phyloP scores from a whole-genome alignment of 2,888 invertebrate species.

The Halictus ligatus region DNA sequence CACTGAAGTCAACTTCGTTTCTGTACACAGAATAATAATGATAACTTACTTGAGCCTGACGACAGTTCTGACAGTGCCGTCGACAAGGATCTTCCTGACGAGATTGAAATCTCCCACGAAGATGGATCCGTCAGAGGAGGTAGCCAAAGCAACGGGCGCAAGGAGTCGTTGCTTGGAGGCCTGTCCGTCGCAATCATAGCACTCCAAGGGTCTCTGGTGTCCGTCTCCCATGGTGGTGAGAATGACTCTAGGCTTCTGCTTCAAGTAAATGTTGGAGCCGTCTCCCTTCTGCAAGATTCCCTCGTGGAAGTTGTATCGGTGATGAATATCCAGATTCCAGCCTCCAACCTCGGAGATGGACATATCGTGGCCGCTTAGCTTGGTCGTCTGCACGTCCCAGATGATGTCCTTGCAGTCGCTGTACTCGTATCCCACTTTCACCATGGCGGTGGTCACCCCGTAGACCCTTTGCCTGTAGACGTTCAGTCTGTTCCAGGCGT shows the following conservation, averaged over 20 bases:
- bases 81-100: constrained; percentile 93
- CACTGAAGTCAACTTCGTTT: too few species aligned
- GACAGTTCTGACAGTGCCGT: constrained; percentile 92
- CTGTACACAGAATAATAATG: too few species aligned
- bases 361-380: constrained; percentile 98
- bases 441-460: constrained; percentile 97
- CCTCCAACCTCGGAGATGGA: constrained; percentile 98
- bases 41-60: constrained; percentile 91
- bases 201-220: constrained; percentile 94
- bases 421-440: constrained; percentile 98
- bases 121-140: constrained; percentile 96
- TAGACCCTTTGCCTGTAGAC: constrained; percentile 98
- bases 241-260: constrained; percentile 96
- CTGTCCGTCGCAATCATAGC: constrained; percentile 92
- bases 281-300: constrained; percentile 99
- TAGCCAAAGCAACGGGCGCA: constrained; percentile 96
- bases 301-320: constrained; percentile 98
- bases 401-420: constrained; percentile 95
- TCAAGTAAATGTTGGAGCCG: constrained; percentile 97
- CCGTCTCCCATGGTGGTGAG: constrained; percentile 96
- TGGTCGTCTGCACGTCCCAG: constrained; percentile 98
- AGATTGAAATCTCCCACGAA: constrained; percentile 98
- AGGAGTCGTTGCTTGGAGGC: constrained; percentile 93
- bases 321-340: constrained; percentile 99
- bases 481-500: constrained; percentile 98